Conservation (phyloP, 1,140 invertebrate species). For the Laupala kohalensis region DNA sequence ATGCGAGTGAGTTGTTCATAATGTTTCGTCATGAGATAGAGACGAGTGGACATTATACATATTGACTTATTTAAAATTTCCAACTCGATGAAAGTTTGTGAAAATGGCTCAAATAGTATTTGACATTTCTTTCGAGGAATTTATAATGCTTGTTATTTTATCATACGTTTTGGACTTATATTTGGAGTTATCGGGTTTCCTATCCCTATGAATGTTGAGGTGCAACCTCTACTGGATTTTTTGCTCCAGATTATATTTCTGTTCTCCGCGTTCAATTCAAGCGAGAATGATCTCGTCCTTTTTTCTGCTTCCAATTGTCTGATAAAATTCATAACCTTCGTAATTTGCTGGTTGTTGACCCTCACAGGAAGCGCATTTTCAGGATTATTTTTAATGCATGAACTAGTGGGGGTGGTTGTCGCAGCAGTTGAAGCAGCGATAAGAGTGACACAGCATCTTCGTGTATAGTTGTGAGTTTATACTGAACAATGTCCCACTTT, state of each 20-base stretch:
- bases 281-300: no score
- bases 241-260: no score
- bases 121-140: not conserved
- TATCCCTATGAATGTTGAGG: no score
- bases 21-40: not conserved
- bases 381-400: slow-evolving; percentile 24
- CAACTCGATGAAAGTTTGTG: not conserved
- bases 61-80: not conserved
- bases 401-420: no score
- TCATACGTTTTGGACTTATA: not conserved
- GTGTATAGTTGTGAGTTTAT: slow-evolving; percentile 25
- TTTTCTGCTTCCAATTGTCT: slow-evolving; percentile 18
- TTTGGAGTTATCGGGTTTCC: no score
- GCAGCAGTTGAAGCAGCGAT: slow-evolving; percentile 15
- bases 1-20: not conserved
- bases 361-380: slow-evolving; percentile 24
- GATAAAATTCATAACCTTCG: slow-evolving; percentile 23
- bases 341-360: slow-evolving; percentile 28
- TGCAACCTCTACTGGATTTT: no score
- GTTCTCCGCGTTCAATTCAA: no score
- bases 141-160: not conserved
- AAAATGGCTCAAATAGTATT: not conserved
- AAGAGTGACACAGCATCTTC: slow-evolving; percentile 22
- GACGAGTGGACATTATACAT: not conserved
- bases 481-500: slow-evolving; percentile 23